A percentile compares a stretch with the other conserved stretches of the same genome.
Evolutionary conservation across 2,888 invertebrate species (phyloP).

Genomic region (Microplitis deprimator): DNA sequence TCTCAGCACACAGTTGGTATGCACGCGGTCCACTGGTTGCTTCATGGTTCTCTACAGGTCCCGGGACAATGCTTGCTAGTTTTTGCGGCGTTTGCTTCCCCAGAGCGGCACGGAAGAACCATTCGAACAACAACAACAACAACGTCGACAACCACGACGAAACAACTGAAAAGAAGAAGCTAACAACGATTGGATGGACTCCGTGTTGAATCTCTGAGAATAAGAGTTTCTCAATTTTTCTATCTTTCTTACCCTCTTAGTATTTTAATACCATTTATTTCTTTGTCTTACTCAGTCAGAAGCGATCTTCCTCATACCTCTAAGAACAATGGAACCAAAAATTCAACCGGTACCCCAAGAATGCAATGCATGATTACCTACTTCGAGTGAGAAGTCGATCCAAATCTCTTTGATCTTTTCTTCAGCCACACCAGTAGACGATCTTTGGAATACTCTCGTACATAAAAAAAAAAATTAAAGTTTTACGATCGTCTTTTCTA

Average conservation of each 20-base stretch:
- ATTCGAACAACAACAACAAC: conserved; percentile 17
- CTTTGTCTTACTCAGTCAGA: conserved; percentile 22
- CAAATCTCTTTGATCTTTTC: conserved; percentile 32
- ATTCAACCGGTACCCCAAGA: conserved; percentile 54
- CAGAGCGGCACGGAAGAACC: conserved; percentile 38
- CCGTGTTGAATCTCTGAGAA: neutral
- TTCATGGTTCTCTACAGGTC: conserved; percentile 31
- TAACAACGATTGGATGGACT: neutral
- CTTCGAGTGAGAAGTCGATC: conserved; percentile 52
- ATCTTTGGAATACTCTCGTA: neutral
- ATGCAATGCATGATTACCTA: conserved; percentile 64
- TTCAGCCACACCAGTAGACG: neutral
- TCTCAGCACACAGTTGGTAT: conserved; percentile 57
- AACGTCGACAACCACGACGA: neutral
- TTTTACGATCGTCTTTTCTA: neutral
- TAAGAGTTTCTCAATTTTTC: neutral
- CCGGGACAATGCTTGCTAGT: conserved; percentile 68
- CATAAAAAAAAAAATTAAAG: neutral
- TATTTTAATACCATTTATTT: conserved; percentile 26
- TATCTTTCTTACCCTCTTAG: conserved; percentile 29
- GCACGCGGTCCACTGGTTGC: conserved; percentile 54
- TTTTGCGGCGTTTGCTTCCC: conserved; percentile 68
- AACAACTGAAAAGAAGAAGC: neutral
- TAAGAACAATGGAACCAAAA: conserved; percentile 60
- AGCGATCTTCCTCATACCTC: conserved; percentile 45